Percentiles rank a stretch among this genome's conserved stretches.
phyloP scores from a whole-genome alignment of 2,113 vertebrate species.

The Eulacestoma nigropectus region DNA sequence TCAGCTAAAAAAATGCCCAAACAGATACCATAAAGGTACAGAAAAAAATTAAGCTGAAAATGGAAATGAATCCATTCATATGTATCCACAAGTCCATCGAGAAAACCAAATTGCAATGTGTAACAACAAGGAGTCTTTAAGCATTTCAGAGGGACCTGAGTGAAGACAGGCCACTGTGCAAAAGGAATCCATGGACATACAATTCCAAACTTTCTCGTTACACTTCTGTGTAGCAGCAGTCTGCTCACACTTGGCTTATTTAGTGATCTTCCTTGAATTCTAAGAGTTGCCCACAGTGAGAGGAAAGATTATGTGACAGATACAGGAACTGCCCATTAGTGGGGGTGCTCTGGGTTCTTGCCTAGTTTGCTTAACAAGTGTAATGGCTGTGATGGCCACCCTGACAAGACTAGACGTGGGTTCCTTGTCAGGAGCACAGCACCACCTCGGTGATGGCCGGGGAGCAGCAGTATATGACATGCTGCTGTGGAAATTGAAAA shows the following conservation, averaged over 20 bases:
- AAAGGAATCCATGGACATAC: not conserved
- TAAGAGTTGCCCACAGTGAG: not conserved
- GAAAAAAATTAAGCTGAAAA: not conserved
- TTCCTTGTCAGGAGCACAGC: not conserved
- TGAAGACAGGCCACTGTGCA: not conserved
- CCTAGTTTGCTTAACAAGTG: slow-evolving; percentile 4
- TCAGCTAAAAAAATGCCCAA: not conserved
- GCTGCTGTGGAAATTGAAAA: not conserved
- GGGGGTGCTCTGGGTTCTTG: not conserved
- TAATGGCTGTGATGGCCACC: not conserved
- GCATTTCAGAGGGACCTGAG: not conserved
- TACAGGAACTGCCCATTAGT: not conserved
- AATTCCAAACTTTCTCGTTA: not conserved
- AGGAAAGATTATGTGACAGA: not conserved
- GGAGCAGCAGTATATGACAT: not conserved
- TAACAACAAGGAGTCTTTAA: not conserved
- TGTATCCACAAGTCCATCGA: not conserved
- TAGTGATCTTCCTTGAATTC: not conserved
- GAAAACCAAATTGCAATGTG: not conserved
- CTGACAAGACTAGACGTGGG: not conserved
- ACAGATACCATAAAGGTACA: not conserved
- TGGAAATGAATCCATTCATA: rapidly evolving
- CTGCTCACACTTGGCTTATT: not conserved
- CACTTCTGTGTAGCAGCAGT: not conserved
- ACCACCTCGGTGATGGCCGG: not conserved